A percentile compares a stretch with the other conserved stretches of the same genome.
These are phyloP conservation scores for Harmothoe impar DNA, from an alignment of 2,888 invertebrate species.

Conservation along the genomic window DNA sequence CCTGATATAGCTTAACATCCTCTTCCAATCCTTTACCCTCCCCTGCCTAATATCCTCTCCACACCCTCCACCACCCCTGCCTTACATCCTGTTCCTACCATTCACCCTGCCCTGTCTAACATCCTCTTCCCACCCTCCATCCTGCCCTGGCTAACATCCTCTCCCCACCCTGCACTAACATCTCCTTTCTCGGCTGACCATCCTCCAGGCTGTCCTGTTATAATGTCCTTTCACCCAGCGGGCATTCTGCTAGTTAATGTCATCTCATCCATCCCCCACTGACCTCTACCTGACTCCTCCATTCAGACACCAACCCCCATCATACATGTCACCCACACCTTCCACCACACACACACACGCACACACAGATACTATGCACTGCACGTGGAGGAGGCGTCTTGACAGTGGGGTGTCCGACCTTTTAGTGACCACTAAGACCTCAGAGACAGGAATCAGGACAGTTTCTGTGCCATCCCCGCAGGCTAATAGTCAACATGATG, in stretches of 20 bases:
- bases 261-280: neutral
- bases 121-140: neutral
- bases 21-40: no score
- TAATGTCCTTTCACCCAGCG: no score
- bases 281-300: no score
- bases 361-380: neutral
- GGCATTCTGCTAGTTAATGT: no score
- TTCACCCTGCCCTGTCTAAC: neutral
- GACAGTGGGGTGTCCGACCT: constrained; percentile 5
- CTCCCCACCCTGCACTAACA: neutral
- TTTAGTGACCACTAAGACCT: constrained; percentile 14
- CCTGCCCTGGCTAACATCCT: no score
- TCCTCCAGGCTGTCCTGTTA: neutral
- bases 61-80: no score
- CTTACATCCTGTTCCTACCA: no score
- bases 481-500: constrained; percentile 20
- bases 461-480: neutral
- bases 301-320: neutral
- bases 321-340: neutral
- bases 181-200: neutral
- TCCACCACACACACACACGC: neutral
- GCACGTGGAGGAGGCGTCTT: neutral
- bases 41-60: no score
- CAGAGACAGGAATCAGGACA: neutral
- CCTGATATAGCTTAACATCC: no score